Conservation (phyloP, 1,140 invertebrate species). For the Eufriesea mexicana region DNA sequence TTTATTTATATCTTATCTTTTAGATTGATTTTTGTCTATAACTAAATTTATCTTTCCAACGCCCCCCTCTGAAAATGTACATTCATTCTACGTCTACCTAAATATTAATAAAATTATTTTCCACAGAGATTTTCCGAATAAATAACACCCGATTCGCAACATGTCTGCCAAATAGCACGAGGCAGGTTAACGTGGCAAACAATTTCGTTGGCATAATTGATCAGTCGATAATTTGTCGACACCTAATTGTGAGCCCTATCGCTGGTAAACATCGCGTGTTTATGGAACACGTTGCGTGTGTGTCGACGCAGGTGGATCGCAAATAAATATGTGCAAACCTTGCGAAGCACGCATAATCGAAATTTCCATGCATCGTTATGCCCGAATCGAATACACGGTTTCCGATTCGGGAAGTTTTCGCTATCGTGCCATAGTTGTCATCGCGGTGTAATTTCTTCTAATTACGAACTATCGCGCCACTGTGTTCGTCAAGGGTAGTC, state of each 20-base stretch:
- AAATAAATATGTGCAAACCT: constrained; percentile 5
- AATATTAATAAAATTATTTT: no score
- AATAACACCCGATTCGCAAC: background rate
- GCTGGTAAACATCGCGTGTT: constrained; percentile 26
- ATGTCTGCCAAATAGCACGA: constrained; percentile 4
- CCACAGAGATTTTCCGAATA: no score
- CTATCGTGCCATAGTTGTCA: background rate
- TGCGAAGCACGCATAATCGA: background rate
- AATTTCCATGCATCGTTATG: background rate
- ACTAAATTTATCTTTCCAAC: no score
- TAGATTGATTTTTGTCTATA: no score
- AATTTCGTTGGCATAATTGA: constrained; percentile 38
- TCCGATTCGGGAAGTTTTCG: background rate
- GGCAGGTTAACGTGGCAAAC: constrained; percentile 28
- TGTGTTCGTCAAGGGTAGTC: background rate
- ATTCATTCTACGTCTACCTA: no score
- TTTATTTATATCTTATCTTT: no score
- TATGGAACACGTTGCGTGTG: constrained; percentile 23
- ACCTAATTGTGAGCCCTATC: constrained; percentile 32
- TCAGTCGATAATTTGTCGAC: constrained; percentile 36
- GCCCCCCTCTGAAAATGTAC: no score
- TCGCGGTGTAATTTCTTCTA: background rate
- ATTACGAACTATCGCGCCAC: background rate
- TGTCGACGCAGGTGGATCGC: background rate
- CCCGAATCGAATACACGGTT: background rate